Evolutionary conservation across 1,140 invertebrate genomes (phyloP), one percentile per base, ranked within the genome.

Genomic region (Chironomus tepperi): DNA sequence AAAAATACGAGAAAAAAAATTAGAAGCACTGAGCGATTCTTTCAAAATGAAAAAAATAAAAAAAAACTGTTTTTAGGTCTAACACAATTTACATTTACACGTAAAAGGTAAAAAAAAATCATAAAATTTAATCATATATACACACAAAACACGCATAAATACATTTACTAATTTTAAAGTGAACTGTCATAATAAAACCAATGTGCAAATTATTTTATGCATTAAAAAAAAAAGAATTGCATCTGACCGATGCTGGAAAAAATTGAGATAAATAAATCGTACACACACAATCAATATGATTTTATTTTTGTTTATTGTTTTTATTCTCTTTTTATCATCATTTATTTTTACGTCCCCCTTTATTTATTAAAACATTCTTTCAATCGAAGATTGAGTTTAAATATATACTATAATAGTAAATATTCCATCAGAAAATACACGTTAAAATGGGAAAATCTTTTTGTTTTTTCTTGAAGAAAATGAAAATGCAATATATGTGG

Each of bases 201-300:
- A 57, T 57, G 47, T 57, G 47, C 47, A 57, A 57, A 57, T 57
- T n/a, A 57, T 57, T 34, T 34, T 34, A 34, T 34, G 24, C 24
- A 34, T 34, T 34, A 34, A 34, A 34, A 34, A 34, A 34, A 34
- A 34, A 34, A 34, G 24, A 34, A 34, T 34, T 34, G 24, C 24
- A 34, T 34, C 24, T 34, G 24, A 34, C 5, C 5, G 24, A 34
- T 34, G 24, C 24, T 34, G 24, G 24, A 34, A 34, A 15, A 24
- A 24, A 73, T 73, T 34, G 42, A 18, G 12, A 73, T 73, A 19
- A 73, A 73, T 43, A 73, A 24, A 73, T 43, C n/a, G 43, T 43
- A 73, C 42, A 73, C 24, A 73, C 19, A 70, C 16, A 70, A 70
- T 21, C 16, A 18, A 70, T 70, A 18, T 70, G n/a, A 18, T 70